These are phyloP conservation scores for Todus mexicanus DNA, from an alignment of 2,797 vertebrate species.

Conservation along the genomic window DNA sequence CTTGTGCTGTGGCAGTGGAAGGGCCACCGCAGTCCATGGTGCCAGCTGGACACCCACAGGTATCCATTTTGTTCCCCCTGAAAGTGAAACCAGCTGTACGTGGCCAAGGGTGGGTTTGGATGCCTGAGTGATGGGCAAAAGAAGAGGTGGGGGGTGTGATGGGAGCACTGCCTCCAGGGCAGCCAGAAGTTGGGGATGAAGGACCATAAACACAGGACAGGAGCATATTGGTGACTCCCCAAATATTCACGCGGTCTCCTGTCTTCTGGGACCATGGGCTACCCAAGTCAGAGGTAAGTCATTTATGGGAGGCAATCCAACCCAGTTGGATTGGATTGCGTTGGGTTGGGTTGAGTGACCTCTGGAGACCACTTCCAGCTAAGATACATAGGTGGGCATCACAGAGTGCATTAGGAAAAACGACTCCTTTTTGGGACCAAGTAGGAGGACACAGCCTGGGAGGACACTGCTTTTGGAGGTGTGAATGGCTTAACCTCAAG, in stretches of 20 bases:
- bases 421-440: neutral
- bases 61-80: accelerated
- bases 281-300: neutral
- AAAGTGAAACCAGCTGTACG: neutral
- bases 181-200: accelerated
- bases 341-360: neutral
- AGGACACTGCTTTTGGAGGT: neutral
- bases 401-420: neutral
- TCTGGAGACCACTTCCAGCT: neutral
- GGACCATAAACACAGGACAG: neutral
- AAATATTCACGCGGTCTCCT: neutral
- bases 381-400: neutral
- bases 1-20: neutral
- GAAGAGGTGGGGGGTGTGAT: accelerated
- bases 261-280: neutral
- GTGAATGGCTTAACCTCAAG: neutral
- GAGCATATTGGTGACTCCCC: neutral
- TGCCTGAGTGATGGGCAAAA: neutral
- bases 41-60: neutral
- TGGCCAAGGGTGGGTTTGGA: neutral
- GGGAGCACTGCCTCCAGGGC: neutral
- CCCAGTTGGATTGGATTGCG: neutral
- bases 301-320: neutral
- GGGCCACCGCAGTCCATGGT: neutral
- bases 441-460: neutral